Base-by-base conservation (phyloP, 1,140 invertebrate species). In the Asobara japonica region DNA sequence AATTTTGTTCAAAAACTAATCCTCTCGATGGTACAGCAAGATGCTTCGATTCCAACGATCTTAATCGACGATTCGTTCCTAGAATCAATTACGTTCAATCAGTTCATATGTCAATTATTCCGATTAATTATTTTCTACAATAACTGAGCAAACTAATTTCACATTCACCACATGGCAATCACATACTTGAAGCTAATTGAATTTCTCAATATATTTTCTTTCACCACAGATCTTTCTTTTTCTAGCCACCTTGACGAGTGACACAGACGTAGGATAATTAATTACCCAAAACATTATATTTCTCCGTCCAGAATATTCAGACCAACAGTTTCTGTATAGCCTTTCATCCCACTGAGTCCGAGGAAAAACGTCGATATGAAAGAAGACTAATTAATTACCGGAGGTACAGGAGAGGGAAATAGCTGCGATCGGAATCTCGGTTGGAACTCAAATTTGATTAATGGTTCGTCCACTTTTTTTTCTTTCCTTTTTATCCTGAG, bases 381-480 rank as follows among this genome's bases (percentile, higher is more conserved):
- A 61, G 56, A 3, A 60, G 67, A 13, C 51, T 69, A 69, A 69
- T 69, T 69, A 69, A 69, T 69, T 69, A 69, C 67, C 56, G 66
- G 27, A 45, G 18, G 29, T 48, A 69, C 8, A 51, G n/a, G n/a
- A 60, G 51, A 38, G 51, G 51, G 56, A 69, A 69, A 69, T 56
- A 69, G 66, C 51, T 69, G 8, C 56, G 67, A 69, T 69, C 36
- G 67, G 30, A 69, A 69, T 69, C 67, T 69, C 51, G 20, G 41
- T 31, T 69, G 67, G 67, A 61, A 69, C 62, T 62, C 51, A 69
- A 69, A 69, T 61, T 69, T 69, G 67, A 69, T 69, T 69, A 69
- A 69, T 69, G 67, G 31, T 33, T 61, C 51, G 18, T 61, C 33
- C 51, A 61, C 25, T 36, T 36, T 25, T 36, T 8, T 38, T 65